Conservation (phyloP, 1,140 invertebrate species). For the Euglossa dilemma region DNA sequence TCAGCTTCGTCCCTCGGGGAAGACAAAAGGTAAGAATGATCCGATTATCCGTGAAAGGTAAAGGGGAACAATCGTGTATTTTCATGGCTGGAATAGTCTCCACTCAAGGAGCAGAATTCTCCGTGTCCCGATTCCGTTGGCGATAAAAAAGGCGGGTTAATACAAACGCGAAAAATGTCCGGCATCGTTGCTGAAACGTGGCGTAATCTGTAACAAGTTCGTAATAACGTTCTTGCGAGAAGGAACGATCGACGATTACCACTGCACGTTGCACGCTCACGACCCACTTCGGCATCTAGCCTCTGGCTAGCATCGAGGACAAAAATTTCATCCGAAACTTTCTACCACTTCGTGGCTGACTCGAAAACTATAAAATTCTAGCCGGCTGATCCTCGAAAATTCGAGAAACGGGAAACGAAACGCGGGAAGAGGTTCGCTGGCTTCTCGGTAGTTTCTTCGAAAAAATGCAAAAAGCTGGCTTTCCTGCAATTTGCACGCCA, state of each 20-base stretch:
- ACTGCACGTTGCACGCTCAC: conserved; percentile 8
- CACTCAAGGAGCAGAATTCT: not conserved
- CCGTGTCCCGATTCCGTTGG: not conserved
- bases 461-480: not conserved
- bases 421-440: no score
- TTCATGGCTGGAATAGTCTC: not conserved
- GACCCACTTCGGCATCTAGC: conserved; percentile 24
- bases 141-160: not conserved
- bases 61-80: not conserved
- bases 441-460: not conserved
- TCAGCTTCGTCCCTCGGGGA: no score
- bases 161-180: conserved; percentile 23
- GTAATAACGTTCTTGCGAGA: conserved; percentile 38
- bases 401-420: not conserved
- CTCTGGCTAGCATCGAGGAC: not conserved
- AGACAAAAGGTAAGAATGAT: conserved; percentile 5
- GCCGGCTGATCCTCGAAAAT: no score
- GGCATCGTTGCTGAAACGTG: conserved; percentile 30
- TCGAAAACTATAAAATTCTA: not conserved
- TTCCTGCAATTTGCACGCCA: not conserved
- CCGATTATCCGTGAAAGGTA: not conserved
- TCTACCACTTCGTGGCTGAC: not conserved
- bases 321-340: not conserved
- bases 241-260: conserved; percentile 24
- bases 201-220: conserved; percentile 41